Base-by-base conservation (phyloP, 2,113 vertebrate species). In the Rhizomys pruinosus region DNA sequence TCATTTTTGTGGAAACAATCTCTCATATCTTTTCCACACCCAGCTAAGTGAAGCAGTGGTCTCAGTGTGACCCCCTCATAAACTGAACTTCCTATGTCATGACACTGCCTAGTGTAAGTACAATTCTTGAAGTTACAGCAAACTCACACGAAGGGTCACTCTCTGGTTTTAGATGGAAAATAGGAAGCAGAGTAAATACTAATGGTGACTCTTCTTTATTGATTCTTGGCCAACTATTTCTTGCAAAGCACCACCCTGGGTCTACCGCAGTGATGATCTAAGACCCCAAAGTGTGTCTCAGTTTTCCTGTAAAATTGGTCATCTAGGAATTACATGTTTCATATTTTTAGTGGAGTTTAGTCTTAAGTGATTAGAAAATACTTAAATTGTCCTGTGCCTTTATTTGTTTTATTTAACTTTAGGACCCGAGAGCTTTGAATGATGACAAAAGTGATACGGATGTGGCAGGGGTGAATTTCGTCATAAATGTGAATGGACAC, bases 251-350 rank as follows among this genome's bases (percentile, higher is more conserved):
- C 96, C 96, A 96, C 95, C 95, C 91, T 97, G 95, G 94, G 96
- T 98, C 89, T 98, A 95, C 97, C 97, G 97, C 95, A 97, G 94
- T 97, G 93, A 97, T 95, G 91, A 97, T 96, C 94, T 97, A 94
- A 97, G 89, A 29, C 95, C 89, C 95, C 90, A 94, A 95, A 97
- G 95, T 96, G 96, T 97, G 94, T 94, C 97, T 97, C 81, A 96
- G 96, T 97, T 98, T 98, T 98, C 93, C 96, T 97, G 95, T 92
- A 98, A 79, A 95, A 98, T 98, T 98, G 98, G 96, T 98, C 97
- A 98, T 97, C 96, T 97, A 95, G 96, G 97, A 98, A 97, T 97
- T 96, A 98, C 77, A 97, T 92, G 71, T 97, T 97, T 96, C 91
- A 96, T 97, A 97, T 96, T 98, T 98, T 98, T 98, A 98, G 97